Conservation (phyloP, 2,113 vertebrate genomes). For the Felis catus region DNA sequence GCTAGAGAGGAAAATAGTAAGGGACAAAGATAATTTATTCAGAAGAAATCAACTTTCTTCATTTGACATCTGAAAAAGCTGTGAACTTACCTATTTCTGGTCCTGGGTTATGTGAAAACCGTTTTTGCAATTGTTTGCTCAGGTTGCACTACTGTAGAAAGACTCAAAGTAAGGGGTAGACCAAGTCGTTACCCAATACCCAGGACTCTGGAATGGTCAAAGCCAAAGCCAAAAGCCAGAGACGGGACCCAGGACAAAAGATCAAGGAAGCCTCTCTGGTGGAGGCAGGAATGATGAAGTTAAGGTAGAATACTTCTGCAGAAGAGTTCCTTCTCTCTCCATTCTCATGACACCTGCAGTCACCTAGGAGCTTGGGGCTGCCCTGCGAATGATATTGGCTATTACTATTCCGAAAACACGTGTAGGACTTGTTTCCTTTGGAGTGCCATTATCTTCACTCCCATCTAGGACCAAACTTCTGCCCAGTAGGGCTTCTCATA, state of each 20-base stretch:
- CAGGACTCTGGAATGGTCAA: not conserved
- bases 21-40: not conserved
- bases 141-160: not conserved
- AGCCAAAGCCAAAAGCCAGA: not conserved
- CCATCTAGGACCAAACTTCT: not conserved
- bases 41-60: not conserved
- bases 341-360: not conserved
- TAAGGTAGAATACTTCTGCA: not conserved
- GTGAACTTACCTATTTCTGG: not conserved
- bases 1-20: not conserved
- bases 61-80: not conserved
- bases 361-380: not conserved
- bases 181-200: not conserved
- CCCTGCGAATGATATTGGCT: not conserved
- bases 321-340: not conserved
- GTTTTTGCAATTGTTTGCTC: conserved; percentile 17
- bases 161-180: not conserved
- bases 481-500: not conserved
- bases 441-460: not conserved
- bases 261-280: not conserved
- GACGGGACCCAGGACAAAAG: not conserved
- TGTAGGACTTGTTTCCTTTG: not conserved
- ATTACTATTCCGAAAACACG: not conserved
- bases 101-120: not conserved
- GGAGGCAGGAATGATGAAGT: not conserved